phyloP scores from a whole-genome alignment of 2,888 invertebrate species.

The Erebia ligea region DNA sequence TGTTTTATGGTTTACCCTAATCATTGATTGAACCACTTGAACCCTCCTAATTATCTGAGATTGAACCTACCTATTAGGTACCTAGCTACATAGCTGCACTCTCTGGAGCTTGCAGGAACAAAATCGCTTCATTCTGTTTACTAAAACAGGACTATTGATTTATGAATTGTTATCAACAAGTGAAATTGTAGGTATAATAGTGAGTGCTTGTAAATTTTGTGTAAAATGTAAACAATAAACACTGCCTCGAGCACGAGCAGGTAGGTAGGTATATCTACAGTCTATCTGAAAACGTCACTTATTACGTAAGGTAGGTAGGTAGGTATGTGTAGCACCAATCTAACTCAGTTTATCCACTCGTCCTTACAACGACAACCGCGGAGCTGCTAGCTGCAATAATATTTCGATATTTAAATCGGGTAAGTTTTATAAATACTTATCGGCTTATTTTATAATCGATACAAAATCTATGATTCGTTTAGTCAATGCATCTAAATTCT shows the following conservation, averaged over 20 bases:
- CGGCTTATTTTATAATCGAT: neutral
- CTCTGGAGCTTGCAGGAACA: neutral
- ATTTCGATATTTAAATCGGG: neutral
- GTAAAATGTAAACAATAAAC: slow-evolving; percentile 13
- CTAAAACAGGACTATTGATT: neutral
- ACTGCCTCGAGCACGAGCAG: neutral
- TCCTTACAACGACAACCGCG: slow-evolving; percentile 36
- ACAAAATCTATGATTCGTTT: neutral
- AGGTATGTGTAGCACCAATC: slow-evolving; percentile 37
- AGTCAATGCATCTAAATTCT: neutral
- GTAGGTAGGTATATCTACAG: neutral
- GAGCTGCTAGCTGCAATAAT: slow-evolving; percentile 14
- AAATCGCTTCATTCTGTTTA: neutral
- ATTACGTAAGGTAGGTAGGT: slow-evolving; percentile 43
- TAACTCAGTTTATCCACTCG: slow-evolving; percentile 40
- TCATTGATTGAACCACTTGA: no score
- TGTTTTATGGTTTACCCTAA: no score
- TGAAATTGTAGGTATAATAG: neutral
- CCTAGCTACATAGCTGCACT: no score
- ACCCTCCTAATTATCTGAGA: no score
- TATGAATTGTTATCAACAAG: neutral
- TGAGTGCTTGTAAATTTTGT: slow-evolving; percentile 2
- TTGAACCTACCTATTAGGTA: no score
- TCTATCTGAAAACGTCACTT: slow-evolving; percentile 33
- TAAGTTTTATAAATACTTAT: neutral